A percentile compares a stretch with the other conserved stretches of the same genome.
Evolutionary conservation across 2,888 invertebrate species (phyloP).

Genomic region (Leptinotarsa tumamoca): DNA sequence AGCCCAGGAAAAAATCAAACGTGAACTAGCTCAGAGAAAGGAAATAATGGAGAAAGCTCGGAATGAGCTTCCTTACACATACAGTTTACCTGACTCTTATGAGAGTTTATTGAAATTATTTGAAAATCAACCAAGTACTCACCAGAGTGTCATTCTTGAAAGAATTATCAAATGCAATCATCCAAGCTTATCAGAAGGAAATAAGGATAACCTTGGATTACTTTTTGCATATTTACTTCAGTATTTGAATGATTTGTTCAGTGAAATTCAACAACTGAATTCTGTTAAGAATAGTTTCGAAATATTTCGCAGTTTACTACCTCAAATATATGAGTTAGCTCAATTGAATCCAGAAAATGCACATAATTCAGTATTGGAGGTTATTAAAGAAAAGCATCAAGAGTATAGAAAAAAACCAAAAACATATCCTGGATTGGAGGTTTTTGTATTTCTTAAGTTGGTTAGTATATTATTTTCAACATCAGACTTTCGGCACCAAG

Average conservation of each 20-base stretch:
- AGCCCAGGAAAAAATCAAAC: slow-evolving; percentile 39
- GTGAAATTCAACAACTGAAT: slow-evolving; percentile 59
- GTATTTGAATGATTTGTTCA: slow-evolving; percentile 78
- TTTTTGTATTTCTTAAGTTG: slow-evolving; percentile 84
- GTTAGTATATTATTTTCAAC: slow-evolving; percentile 86
- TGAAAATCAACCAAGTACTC: slow-evolving; percentile 71
- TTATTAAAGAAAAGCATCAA: slow-evolving; percentile 79
- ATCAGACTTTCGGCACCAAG: slow-evolving; percentile 89
- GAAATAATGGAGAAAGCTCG: slow-evolving; percentile 69
- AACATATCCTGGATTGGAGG: slow-evolving; percentile 75
- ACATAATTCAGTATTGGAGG: slow-evolving; percentile 75
- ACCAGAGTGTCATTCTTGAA: slow-evolving; percentile 80
- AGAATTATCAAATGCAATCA: slow-evolving; percentile 90
- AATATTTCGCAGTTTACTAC: slow-evolving; percentile 70
- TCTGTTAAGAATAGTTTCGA: slow-evolving; percentile 71
- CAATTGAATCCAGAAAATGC: slow-evolving; percentile 78
- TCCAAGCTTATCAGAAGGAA: slow-evolving; percentile 81
- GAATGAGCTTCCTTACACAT: slow-evolving; percentile 72
- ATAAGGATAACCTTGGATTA: slow-evolving; percentile 80
- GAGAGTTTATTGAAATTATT: slow-evolving; percentile 71
- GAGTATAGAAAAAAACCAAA: slow-evolving; percentile 73
- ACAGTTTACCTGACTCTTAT: slow-evolving; percentile 73
- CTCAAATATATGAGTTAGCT: slow-evolving; percentile 75
- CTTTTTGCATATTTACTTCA: slow-evolving; percentile 84
- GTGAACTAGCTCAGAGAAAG: slow-evolving; percentile 62